Conservation (phyloP, 1,140 invertebrate species). For the Cephus cinctus region DNA sequence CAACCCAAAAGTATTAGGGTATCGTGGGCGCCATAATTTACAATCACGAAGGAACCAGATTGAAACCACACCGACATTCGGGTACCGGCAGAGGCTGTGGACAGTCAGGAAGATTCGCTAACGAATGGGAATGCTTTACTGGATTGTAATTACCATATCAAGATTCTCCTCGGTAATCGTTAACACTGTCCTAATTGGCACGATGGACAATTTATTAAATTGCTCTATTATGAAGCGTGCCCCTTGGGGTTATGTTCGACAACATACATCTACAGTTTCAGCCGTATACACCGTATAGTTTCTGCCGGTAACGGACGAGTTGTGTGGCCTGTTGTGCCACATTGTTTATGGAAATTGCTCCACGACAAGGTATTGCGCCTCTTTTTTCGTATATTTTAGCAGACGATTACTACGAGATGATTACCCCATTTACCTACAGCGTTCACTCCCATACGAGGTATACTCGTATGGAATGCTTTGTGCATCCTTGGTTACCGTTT, state of each 20-base stretch:
- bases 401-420: constrained; percentile 23
- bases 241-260: constrained; percentile 19
- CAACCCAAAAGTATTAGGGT: no score
- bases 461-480: no score
- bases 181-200: constrained; percentile 36
- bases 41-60: constrained; percentile 13
- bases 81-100: background rate
- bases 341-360: constrained; percentile 42
- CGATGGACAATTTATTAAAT: constrained; percentile 41
- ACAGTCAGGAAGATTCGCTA: constrained; percentile 5
- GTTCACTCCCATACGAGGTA: background rate
- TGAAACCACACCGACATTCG: background rate
- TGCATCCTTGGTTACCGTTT: no score
- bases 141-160: constrained; percentile 38
- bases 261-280: constrained; percentile 9
- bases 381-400: constrained; percentile 29
- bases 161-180: constrained; percentile 29
- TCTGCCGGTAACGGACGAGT: no score
- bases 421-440: constrained; percentile 17
- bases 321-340: no score
- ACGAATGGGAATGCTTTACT: constrained; percentile 21
- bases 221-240: constrained; percentile 37
- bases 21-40: constrained; percentile 23
- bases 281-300: background rate
- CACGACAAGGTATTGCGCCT: constrained; percentile 9